Evolutionary conservation across 2,888 invertebrate genomes (phyloP), one percentile per base, ranked within the genome.

Genomic region (Coelinius sp.): DNA sequence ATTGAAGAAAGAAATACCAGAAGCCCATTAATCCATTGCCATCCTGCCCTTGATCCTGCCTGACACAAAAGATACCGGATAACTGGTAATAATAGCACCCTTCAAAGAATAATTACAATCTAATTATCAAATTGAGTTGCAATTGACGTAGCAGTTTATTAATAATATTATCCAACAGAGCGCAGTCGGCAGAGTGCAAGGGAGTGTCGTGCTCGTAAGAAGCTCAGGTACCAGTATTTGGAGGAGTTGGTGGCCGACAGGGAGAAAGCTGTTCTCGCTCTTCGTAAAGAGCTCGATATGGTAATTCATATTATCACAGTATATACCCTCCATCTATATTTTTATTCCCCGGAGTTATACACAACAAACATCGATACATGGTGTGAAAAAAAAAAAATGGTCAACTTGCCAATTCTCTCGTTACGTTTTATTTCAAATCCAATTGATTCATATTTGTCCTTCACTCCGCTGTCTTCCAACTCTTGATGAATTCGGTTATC

Each of bases 171-270:
- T 12, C 79, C 88, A 89, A 22, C 87, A 96, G 98, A 98, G 89
- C 92, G 98, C 75, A 98, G 98, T 88, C 92, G 98, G 80, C 98
- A 98, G 90, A 97, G 97, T 89, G 98, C 98, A 79, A 91, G 98
- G 82, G 98, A 98, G 91, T 98, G 98, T 88, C 93, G 98, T 78
- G 98, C 98, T 59, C 92, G 98, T 67, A 98, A 98, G 90, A 98
- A 98, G 88, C 91, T 98, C 76, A 92, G 98, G 67, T 98, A 98
- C 88, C 98, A 98, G 88, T 98, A 98, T 86, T 90, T 98, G 78
- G 98, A 98, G 88, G 98, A 98, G 89, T 89, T 98, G 78, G 98
- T 98, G 2, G 92, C 95, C 0, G 97, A 97, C 87, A 90, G 98
- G 77, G 98, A 98, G 87, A 95, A 96, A 81, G 96, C 98, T 8